Evolutionary conservation across 1,140 invertebrate genomes (phyloP), one percentile per base, ranked within the genome.

Genomic region (Aporrectodea caliginosa): DNA sequence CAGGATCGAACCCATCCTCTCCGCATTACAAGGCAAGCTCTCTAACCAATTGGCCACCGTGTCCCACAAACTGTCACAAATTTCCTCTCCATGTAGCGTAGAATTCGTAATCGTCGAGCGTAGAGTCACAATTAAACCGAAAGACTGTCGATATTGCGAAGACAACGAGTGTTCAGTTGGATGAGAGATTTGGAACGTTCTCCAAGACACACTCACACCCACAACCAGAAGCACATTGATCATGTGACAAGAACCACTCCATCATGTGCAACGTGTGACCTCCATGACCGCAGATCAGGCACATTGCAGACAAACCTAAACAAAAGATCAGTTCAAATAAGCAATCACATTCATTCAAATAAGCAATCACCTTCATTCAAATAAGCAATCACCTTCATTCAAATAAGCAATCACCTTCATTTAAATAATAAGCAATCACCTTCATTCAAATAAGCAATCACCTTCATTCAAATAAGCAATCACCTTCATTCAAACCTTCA

Each of bases 271-370:
- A 87, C 1, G 92, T 92, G 86, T 98, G 96, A 14, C 95, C 95
- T 43, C 95, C 95, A 89, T 98, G 96, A 0, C 94, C 94, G 88
- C 95, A 97, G 32, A 92, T 89, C 35, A 94, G 87, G 85, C 95
- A 97, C 79, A 85, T 82, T 35, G 83, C 85, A n/a, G 84, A 82
- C 31, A 80, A 71, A 75, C 85, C 85, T 85, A 78, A 2, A 84
- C 81, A 2, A 76, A 71, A 58, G 6, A 58, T 58, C 22, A 58
- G 22, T 68, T 2, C 0, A 79, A 75, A 14, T 74, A 16, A 0
- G 43, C 16, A 30, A 14, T 1, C 32, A 31, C 1, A 73, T 73
- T 35, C 2, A 14, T 16, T 30, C 35, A 30, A n/a, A 58, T 22
- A 58, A 58, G 22, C 6, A 58, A 58, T 12, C 22, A 58, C 6